Base-by-base conservation (phyloP, 2,888 invertebrate genomes). In the Noctua pronuba region DNA sequence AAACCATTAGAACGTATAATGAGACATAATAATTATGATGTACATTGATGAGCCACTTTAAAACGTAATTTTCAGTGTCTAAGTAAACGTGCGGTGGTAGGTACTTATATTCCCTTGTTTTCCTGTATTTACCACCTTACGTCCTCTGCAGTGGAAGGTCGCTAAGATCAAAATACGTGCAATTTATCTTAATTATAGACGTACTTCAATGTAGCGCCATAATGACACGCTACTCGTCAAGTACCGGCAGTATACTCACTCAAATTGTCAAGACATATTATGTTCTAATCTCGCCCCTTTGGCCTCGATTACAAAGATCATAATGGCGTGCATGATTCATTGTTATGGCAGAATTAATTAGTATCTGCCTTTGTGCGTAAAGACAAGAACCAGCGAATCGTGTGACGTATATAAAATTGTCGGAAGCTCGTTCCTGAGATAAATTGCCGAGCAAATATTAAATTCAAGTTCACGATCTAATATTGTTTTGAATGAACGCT, bases 391-490 rank as follows among this genome's bases (percentile, higher is more conserved):
- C 75, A 77, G 66, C 38, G 60, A 85, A 81, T 88, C 90, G 90
- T 90, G 88, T 77, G 77, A 66, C 74, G 84, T 74, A 80, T 74
- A 88, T 88, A 79, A 88, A 88, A 75, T 82, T 89, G 91, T 79
- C 91, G 93, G 92, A 92, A 92, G 91, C 88, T 89, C 85, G 85
- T 88, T 90, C 87, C 77, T 72, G 70, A 84, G 78, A 88, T 80
- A 86, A 92, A 91, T 90, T 90, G 90, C 88, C 87, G 88, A 88
- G 83, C 87, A 86, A 89, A 90, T 89, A 86, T 71, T 82, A 67
- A 90, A 82, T 69, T 68, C 38, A 74, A 83, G 83, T 79, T 79
- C 79, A 85, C 72, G 82, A 80, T 73, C n/a, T 74, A 46, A 71
- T 72, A 70, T 68, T 74, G 55, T 70, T 77, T 41, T 66, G 49